These are phyloP conservation scores for Lissonota sp. DNA, from an alignment of 2,888 invertebrate species.

Conservation along the genomic window DNA sequence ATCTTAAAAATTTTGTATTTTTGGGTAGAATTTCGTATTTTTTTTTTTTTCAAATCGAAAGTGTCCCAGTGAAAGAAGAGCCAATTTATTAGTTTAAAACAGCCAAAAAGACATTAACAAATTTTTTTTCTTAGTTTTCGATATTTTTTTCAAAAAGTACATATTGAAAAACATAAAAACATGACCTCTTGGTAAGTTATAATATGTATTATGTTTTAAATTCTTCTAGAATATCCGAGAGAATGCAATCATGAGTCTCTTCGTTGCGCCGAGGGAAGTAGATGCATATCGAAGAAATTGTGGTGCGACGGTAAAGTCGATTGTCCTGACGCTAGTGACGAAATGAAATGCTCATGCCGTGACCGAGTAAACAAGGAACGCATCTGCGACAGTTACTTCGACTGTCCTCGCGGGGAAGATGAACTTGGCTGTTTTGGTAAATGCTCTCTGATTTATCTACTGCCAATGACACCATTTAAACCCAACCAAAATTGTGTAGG, in stretches of 20 bases:
- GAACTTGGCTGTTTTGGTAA: slow-evolving; percentile 92
- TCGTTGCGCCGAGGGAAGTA: slow-evolving; percentile 71
- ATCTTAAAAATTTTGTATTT: too few species aligned
- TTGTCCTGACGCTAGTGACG: slow-evolving; percentile 92
- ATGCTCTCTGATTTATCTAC: slow-evolving; percentile 36
- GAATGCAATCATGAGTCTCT: slow-evolving; percentile 61
- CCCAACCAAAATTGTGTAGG: too few species aligned
- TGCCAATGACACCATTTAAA: too few species aligned
- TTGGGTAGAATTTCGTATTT: too few species aligned
- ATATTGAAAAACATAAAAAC: too few species aligned
- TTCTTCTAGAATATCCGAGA: slow-evolving; percentile 40
- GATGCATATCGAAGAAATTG: slow-evolving; percentile 86
- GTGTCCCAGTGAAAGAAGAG: too few species aligned
- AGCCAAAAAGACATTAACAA: too few species aligned
- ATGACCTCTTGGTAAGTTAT: not conserved
- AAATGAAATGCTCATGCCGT: slow-evolving; percentile 89
- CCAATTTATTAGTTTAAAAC: too few species aligned
- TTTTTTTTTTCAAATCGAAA: too few species aligned
- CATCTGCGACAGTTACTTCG: slow-evolving; percentile 92
- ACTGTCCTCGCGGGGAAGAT: slow-evolving; percentile 93
- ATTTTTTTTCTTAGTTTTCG: too few species aligned
- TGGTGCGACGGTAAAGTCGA: slow-evolving; percentile 91
- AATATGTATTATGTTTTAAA: not conserved
- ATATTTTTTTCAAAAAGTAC: too few species aligned
- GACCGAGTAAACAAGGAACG: slow-evolving; percentile 88